These are phyloP conservation scores for Thunnus maccoyii DNA, from an alignment of 2,113 vertebrate genomes.

Conservation along the genomic window DNA sequence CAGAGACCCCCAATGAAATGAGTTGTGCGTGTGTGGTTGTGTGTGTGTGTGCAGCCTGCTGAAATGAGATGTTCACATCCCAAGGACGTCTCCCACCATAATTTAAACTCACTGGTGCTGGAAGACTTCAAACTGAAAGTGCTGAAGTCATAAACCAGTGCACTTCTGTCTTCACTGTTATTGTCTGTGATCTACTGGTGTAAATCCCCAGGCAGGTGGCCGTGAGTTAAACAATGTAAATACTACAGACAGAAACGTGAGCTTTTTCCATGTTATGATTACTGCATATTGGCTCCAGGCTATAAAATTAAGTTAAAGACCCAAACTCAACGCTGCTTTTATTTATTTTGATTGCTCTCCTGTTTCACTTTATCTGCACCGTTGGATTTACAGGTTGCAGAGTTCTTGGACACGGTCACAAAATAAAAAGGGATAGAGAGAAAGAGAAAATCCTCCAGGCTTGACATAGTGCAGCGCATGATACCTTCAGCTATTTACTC, in stretches of 20 bases:
- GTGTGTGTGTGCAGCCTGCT: conserved; percentile 48
- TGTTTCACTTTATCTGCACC: conserved; percentile 39
- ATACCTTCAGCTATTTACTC: conserved; percentile 68
- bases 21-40: conserved; percentile 48
- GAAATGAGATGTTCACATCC: conserved; percentile 85
- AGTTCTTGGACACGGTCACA: background rate
- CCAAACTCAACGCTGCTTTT: conserved; percentile 33
- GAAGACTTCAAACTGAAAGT: conserved; percentile 82
- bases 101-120: conserved; percentile 82
- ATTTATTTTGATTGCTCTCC: background rate
- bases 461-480: conserved; percentile 26
- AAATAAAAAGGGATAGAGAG: conserved; percentile 40
- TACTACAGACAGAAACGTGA: conserved; percentile 40
- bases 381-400: conserved; percentile 53
- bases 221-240: conserved; percentile 71
- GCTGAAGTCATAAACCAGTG: conserved; percentile 81
- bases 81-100: conserved; percentile 85
- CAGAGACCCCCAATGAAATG: conserved; percentile 78
- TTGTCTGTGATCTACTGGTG: conserved; percentile 76
- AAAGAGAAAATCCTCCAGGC: conserved; percentile 45
- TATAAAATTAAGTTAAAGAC: conserved; percentile 66
- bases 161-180: conserved; percentile 80
- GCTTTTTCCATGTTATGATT: conserved; percentile 44
- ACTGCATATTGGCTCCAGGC: conserved; percentile 30
- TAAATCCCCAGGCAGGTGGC: conserved; percentile 74